Evolutionary conservation across 2,797 vertebrate genomes (phyloP), one percentile per base, ranked within the genome.

Genomic region (Lepilemur septentrionalis): DNA sequence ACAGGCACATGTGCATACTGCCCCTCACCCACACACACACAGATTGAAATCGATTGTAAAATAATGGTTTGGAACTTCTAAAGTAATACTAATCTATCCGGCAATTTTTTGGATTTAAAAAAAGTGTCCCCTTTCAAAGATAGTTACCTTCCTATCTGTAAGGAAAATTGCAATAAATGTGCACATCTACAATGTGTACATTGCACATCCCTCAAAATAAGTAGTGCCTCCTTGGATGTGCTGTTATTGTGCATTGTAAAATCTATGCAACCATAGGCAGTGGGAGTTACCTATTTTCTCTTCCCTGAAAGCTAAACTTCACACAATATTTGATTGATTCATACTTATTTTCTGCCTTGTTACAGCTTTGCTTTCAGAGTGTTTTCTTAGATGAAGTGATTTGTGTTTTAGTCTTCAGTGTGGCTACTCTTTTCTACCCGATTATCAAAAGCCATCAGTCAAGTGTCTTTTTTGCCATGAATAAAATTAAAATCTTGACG

Each of bases 401-500:
- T 91, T 89, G 15, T 65, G 1, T 89, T 93, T 65, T 90, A 22
- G 15, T 92, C 11, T 94, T 72, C 6, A n/a, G 8, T 30, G 10
- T 59, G 11, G 8, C 18, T 23, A 59, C 10, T 57, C 11, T 61
- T 87, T 94, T 93, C 69, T 94, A 28, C 7, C 69, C 35, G 38
- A 89, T 70, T 86, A 69, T 79, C 23, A 75, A 88, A 82, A 43
- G 2, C 32, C n/a, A 28, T 76, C 57, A 73, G 72, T 79, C 43
- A 85, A 82, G 69, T 69, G 10, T 13, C 14, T 46, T 81, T 83
- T 75, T 70, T 14, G 14, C 81, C 46, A 75, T 43, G 35, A 94
- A 65, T 10, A 85, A 35, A 89, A 81, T 59, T 78, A 85, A 84
- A 90, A 86, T 22, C n/a, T 72, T 90, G 41, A 87, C 84, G 41